A percentile compares a stretch with the other conserved stretches of the same genome.
phyloP scores from a whole-genome alignment of 92 coral and sea anemone genomes.

The Diadumene lineata region DNA sequence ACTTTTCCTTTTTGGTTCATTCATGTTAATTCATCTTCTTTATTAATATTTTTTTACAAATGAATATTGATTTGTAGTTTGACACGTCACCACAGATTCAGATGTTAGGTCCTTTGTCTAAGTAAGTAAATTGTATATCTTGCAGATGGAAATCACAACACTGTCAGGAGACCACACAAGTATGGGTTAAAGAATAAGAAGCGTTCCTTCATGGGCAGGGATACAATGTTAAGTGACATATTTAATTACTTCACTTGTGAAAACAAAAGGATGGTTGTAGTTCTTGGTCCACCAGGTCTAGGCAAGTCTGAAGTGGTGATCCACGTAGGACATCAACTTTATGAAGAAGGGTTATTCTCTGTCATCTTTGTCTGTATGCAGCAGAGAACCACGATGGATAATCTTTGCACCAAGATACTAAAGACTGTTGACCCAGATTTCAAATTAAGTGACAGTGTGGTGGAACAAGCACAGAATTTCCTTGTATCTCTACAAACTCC shows the following conservation, averaged over 20 bases:
- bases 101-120: too few species aligned
- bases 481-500: slow-evolving; percentile 6
- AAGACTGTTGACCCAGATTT: slow-evolving; percentile 14
- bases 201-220: slow-evolving; percentile 30
- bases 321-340: slow-evolving; percentile 30
- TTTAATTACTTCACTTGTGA: not conserved
- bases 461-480: slow-evolving; percentile 14
- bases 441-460: slow-evolving; percentile 26
- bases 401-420: slow-evolving; percentile 28
- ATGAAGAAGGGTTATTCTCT: not conserved
- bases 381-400: slow-evolving; percentile 4
- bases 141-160: too few species aligned
- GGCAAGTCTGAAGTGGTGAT: slow-evolving; percentile 54
- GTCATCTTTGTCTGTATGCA: slow-evolving; percentile 22
- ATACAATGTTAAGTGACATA: not conserved
- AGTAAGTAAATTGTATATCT: too few species aligned
- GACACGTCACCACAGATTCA: too few species aligned
- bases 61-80: too few species aligned
- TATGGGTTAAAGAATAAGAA: too few species aligned
- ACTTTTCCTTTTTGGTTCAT: too few species aligned
- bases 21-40: too few species aligned
- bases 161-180: too few species aligned
- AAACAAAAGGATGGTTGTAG: slow-evolving; percentile 13
- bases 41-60: too few species aligned
- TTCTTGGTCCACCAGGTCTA: slow-evolving; percentile 46